phyloP scores from a whole-genome alignment of 2,113 vertebrate species.

The Brienomyrus brachyistius region DNA sequence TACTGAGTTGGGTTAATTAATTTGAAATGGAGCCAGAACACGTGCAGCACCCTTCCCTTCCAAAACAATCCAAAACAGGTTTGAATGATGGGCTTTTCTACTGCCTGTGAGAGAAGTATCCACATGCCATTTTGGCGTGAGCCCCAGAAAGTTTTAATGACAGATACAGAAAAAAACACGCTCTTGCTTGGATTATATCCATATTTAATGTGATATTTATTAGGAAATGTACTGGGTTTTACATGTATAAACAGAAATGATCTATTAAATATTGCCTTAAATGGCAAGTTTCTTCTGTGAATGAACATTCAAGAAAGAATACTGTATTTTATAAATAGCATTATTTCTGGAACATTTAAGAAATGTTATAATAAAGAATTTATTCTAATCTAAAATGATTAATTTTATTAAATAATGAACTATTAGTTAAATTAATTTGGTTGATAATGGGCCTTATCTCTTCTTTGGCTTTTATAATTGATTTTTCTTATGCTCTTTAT shows the following conservation, averaged over 20 bases:
- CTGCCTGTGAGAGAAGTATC: neutral
- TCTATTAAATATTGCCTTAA: neutral
- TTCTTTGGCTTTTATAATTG: neutral
- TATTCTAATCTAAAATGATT: neutral
- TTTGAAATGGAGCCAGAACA: neutral
- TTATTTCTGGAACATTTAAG: neutral
- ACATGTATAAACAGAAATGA: neutral
- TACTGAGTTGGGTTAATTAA: neutral
- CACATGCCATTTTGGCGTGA: neutral
- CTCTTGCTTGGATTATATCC: neutral
- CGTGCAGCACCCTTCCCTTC: neutral
- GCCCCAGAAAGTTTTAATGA: neutral
- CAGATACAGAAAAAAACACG: neutral
- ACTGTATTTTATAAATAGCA: neutral
- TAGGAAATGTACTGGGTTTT: neutral
- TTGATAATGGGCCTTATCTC: neutral
- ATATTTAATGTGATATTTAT: neutral
- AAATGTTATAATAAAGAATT: neutral
- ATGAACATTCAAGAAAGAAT: neutral
- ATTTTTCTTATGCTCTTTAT: neutral
- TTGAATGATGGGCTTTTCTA: neutral
- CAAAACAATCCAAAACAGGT: neutral
- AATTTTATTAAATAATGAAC: neutral
- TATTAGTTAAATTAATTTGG: neutral
- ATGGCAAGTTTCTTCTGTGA: neutral